phyloP scores from a whole-genome alignment of 2,888 invertebrate species.

The Melanargia galathea region DNA sequence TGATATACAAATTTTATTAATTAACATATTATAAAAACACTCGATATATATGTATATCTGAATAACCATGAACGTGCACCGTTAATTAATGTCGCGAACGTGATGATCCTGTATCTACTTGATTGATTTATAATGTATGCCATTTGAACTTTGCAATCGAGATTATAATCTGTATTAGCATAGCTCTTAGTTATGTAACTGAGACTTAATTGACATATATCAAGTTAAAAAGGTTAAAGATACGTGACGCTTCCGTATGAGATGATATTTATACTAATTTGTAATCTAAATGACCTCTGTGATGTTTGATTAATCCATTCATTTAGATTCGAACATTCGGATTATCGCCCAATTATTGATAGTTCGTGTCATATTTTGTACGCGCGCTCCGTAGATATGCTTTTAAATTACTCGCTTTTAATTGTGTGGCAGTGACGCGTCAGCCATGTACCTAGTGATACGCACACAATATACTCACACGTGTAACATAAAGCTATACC shows the following conservation, averaged over 20 bases:
- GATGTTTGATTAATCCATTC: not conserved
- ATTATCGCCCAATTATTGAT: too few species aligned
- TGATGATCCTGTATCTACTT: constrained; percentile 15
- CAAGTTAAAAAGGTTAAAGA: constrained; percentile 10
- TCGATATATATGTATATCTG: not conserved
- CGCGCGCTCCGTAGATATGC: too few species aligned
- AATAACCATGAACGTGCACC: constrained; percentile 3
- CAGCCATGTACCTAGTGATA: too few species aligned
- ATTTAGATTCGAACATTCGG: too few species aligned
- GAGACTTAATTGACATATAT: constrained; percentile 14
- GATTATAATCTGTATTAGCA: constrained; percentile 3
- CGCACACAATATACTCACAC: too few species aligned
- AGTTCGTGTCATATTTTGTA: too few species aligned
- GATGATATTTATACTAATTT: not conserved
- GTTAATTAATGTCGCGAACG: constrained; percentile 14
- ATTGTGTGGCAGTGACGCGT: too few species aligned
- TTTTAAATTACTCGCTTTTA: too few species aligned
- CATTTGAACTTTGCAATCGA: constrained; percentile 21
- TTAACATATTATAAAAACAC: constrained; percentile 4
- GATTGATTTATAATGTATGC: constrained; percentile 14
- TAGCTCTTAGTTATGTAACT: constrained; percentile 10
- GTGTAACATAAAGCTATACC: too few species aligned
- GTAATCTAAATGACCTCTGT: not conserved
- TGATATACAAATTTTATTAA: constrained; percentile 9
- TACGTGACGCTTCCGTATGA: constrained; percentile 1